phyloP scores from a whole-genome alignment of 2,888 invertebrate species.

The Neoascia interrupta region DNA sequence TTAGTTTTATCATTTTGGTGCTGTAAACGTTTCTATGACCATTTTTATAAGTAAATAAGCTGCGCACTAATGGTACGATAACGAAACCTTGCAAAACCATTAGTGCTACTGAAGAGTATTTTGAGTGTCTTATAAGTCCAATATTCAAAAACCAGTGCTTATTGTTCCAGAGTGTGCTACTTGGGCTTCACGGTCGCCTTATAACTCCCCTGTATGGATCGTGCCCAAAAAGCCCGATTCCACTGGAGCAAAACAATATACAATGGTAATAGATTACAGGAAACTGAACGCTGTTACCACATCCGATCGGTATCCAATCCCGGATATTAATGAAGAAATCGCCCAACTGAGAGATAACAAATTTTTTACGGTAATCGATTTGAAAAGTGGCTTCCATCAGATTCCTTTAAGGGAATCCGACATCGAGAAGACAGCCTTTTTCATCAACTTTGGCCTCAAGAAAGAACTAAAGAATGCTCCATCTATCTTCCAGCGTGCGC shows the following conservation, averaged over 20 bases:
- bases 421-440: conserved; percentile 53
- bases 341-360: conserved; percentile 6
- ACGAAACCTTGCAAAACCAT: no score
- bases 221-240: conserved; percentile 32
- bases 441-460: conserved; percentile 50
- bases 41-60: no score
- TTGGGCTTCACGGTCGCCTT: conserved; percentile 34
- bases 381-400: no score
- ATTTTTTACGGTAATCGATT: conserved; percentile 10
- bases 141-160: no score
- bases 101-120: no score
- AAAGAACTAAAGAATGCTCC: conserved; percentile 55
- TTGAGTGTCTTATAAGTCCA: no score
- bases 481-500: conserved; percentile 44
- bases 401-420: conserved; percentile 49
- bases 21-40: no score
- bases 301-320: conserved; percentile 30
- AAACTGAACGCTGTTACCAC: conserved; percentile 29
- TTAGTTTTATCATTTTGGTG: no score
- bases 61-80: no score
- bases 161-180: no score
- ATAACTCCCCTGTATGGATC: conserved; percentile 56
- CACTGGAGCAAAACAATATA: conserved; percentile 4
- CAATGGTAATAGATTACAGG: conserved; percentile 24
- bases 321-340: conserved; percentile 21